A percentile compares a stretch with the other conserved stretches of the same genome.
These are phyloP conservation scores for Pollimyrus isidori DNA, from an alignment of 2,113 vertebrate genomes.

Conservation along the genomic window DNA sequence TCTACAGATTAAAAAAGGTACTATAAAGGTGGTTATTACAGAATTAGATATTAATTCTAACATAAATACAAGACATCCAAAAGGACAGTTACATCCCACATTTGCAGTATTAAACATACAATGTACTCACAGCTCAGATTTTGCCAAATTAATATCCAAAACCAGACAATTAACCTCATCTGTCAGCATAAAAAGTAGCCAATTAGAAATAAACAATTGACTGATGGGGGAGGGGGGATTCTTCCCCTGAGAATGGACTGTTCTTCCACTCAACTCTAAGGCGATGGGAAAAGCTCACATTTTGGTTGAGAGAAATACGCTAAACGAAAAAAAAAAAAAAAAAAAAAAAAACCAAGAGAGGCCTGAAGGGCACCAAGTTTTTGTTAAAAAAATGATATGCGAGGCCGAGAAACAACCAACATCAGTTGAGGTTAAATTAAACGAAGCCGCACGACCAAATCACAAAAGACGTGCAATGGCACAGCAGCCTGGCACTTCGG, in stretches of 20 bases:
- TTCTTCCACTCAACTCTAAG: neutral
- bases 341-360: neutral
- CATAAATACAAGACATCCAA: neutral
- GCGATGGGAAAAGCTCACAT: neutral
- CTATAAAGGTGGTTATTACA: neutral
- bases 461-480: neutral
- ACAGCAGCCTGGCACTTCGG: neutral
- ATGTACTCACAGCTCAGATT: neutral
- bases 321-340: neutral
- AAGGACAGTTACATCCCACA: neutral
- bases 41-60: neutral
- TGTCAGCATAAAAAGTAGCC: neutral
- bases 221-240: neutral
- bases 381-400: too few species aligned
- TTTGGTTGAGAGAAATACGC: neutral
- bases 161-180: neutral
- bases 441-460: neutral
- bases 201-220: neutral
- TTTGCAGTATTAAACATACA: neutral
- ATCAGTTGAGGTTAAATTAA: neutral
- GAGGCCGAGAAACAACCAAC: neutral
- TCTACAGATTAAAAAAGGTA: neutral
- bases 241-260: neutral
- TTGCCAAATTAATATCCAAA: neutral
- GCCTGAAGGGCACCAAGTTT: too few species aligned